Base-by-base conservation (phyloP, 2,888 invertebrate genomes). In the Hirudinaria manillensis region DNA sequence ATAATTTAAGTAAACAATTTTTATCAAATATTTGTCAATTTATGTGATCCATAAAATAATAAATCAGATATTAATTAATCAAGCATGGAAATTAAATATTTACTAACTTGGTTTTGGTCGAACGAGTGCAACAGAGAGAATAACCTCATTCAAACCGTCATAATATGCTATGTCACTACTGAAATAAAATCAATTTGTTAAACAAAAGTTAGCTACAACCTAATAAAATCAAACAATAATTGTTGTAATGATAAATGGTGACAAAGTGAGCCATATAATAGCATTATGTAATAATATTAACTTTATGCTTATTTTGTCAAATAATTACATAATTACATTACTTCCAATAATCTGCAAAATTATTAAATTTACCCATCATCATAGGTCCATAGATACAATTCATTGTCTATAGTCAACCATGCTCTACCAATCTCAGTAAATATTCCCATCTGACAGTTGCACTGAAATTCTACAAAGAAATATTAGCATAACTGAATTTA, bases 371-470 rank as follows among this genome's bases (percentile, higher is more conserved):
- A 85, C 85, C 90, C 93, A 86, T 94, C 92, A 86, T 96, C 94
- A 87, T 94, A 98, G 36, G 94, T 93, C 99, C 99, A 99, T 55
- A 97, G 90, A 87, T 95, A 99, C 80, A 99, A 92, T 87, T 97
- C 95, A 81, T 94, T 95, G 84, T 99, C 99, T 80, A 99, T 93
- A 6, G 95, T 93, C 75, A 99, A 87, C 97, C 97, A 99, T 0
- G 97, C 97, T 83, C 98, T 88, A 75, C 91, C 92, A 80, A 99
- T 95, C 85, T 94, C 95, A 76, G 96, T 92, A 87, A 99, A 97
- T 13, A 99, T 87, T 3, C 99, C 99, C 94, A 98, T 96, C 88
- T 93, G 90, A 84, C 94, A 96, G 83, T 94, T 93, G 80, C 93
- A 93, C 86, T 95, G 94, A 89, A 96, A 93, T 87, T 93, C 94